Base-by-base conservation (phyloP, 2,797 vertebrate genomes). In the Benthosema pterotum region DNA sequence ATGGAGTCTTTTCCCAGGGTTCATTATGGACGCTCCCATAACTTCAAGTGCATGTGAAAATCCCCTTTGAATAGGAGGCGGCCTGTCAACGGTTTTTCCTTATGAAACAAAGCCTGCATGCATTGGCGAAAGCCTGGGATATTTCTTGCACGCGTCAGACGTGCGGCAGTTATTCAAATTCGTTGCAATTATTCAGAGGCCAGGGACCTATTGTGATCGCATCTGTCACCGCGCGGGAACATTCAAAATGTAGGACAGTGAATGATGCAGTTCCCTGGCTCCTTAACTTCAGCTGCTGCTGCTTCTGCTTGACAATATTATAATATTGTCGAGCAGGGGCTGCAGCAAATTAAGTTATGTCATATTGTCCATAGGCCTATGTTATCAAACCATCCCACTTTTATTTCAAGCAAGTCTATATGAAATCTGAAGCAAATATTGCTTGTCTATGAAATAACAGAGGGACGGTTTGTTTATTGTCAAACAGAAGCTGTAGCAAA, bases 161-260 rank as follows among this genome's bases (percentile, higher is more conserved):
- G 73, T 89, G 86, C 84, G 92, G 89, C 93, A 91, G 93, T 94
- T 94, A 93, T 93, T 93, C 89, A 92, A 92, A 94, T 93, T 71
- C 65, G 42, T 61, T 78, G 82, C 72, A 65, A 83, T 91, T 85
- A 84, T 86, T 78, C 71, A 85, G 67, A 67, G 32, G 84, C 72
- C 72, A 56, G 76, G 78, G 75, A 66, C 25, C 80, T 68, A 80
- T 91, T 92, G 19, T 75, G 50, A 18, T n/a, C 75, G 69, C 93
- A 92, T 89, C 92, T 93, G 92, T 77, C 88, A 83, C 80, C 63
- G 78, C 70, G 83, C 83, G 82, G 83, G 77, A 80, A 85, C 55
- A 79, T 84, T 90, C 69, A 87, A 88, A 90, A 57, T n/a, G n/a
- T 2, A 71, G 56, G 65, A 77, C 48, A 14, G 42, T 7, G 28